Evolutionary conservation across 2,797 vertebrate genomes (phyloP).

Genomic region (Crenichthys baileyi): DNA sequence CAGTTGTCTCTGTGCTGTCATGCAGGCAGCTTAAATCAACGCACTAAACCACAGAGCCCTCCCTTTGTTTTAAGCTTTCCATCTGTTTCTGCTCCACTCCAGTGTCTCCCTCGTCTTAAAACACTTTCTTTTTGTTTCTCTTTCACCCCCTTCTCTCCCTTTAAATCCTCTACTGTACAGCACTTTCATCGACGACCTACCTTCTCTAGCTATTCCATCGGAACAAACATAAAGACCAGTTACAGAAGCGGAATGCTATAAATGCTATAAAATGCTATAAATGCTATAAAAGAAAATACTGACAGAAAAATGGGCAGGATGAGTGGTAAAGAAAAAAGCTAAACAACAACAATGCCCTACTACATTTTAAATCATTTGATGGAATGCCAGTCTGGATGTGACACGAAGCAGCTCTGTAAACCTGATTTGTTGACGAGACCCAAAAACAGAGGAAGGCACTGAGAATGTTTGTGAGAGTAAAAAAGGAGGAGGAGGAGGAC

Average conservation of each 20-base stretch:
- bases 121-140: conserved; percentile 12
- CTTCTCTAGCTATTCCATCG: conserved; percentile 8
- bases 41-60: conserved; percentile 52
- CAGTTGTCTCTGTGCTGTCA: conserved; percentile 55
- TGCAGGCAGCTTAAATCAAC: conserved; percentile 67
- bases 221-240: conserved; percentile 45
- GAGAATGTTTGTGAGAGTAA: conserved; percentile 41
- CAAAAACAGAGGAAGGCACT: conserved; percentile 35
- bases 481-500: conserved; percentile 37
- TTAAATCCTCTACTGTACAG: conserved; percentile 32
- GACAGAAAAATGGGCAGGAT: conserved; percentile 27
- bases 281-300: conserved; percentile 28
- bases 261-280: conserved; percentile 40
- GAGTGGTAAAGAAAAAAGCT: conserved; percentile 2
- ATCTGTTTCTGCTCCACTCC: conserved; percentile 62
- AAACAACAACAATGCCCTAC: conserved; percentile 20
- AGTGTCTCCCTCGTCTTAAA: conserved; percentile 18
- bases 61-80: conserved; percentile 66
- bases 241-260: conserved; percentile 36
- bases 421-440: conserved; percentile 34
- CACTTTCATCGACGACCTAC: conserved; percentile 13
- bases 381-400: conserved; percentile 14
- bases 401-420: conserved; percentile 15
- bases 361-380: conserved; percentile 28
- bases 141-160: conserved; percentile 29